phyloP scores from a whole-genome alignment of 2,888 invertebrate genomes.

The Netelia inedita region DNA sequence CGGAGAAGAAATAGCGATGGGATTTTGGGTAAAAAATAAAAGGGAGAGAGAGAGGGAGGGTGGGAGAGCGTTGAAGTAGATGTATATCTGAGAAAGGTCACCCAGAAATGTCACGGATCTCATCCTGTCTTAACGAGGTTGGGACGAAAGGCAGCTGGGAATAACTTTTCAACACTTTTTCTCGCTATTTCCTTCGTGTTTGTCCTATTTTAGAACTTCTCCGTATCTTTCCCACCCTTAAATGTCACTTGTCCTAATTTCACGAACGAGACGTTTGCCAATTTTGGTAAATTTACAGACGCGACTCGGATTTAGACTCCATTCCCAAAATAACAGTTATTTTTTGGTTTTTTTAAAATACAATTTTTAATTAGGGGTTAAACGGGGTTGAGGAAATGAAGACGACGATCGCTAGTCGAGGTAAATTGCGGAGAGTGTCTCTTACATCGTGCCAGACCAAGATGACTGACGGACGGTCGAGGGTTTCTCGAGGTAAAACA shows the following conservation, averaged over 20 bases:
- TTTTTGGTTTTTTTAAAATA: too few relatives aligned
- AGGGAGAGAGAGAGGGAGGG: constrained; percentile 3
- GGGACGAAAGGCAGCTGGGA: neutral
- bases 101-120: constrained; percentile 50
- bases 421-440: neutral
- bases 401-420: neutral
- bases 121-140: constrained; percentile 7
- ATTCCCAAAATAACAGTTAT: too few relatives aligned
- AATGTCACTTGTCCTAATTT: constrained; percentile 14
- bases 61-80: constrained; percentile 16
- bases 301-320: neutral
- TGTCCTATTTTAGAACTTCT: neutral
- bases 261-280: neutral
- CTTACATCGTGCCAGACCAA: constrained; percentile 1
- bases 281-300: neutral
- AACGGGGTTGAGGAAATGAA: neutral
- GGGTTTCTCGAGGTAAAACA: constrained; percentile 43
- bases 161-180: constrained; percentile 2
- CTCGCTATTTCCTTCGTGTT: neutral
- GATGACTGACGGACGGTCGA: constrained; percentile 57
- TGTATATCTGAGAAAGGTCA: constrained; percentile 50
- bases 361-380: neutral
- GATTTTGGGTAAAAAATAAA: constrained; percentile 8
- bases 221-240: constrained; percentile 1
- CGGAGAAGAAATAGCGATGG: constrained; percentile 25